Percentiles rank a stretch among this genome's conserved stretches.
Evolutionary conservation across 1,140 invertebrate species (phyloP).

Genomic region (Dolichoris vasculosae): DNA sequence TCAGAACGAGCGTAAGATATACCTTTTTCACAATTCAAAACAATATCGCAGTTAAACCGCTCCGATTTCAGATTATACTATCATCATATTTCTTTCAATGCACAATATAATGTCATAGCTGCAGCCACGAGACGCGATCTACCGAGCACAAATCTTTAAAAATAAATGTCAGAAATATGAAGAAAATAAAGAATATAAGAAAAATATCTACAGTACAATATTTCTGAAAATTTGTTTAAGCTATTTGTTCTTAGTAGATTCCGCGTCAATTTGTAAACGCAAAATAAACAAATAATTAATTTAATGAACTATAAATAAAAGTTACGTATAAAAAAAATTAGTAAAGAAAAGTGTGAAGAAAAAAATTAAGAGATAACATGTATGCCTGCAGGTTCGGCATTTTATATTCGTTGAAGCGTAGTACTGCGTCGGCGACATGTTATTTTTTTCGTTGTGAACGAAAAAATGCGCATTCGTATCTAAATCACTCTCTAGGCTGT

Average conservation of each 20-base stretch:
- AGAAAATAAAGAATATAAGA: constrained; percentile 2
- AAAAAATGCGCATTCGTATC: constrained; percentile 55
- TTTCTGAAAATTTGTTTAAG: constrained; percentile 38
- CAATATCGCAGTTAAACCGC: constrained; percentile 61
- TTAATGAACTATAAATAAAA: constrained; percentile 26
- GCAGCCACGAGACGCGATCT: constrained; percentile 35
- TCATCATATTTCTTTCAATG: constrained; percentile 59
- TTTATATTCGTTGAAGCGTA: constrained; percentile 49
- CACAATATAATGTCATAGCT: constrained; percentile 59
- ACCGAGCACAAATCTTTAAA: constrained; percentile 47
- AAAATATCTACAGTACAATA: not conserved
- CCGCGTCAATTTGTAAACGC: constrained; percentile 19
- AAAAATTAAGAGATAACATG: constrained; percentile 44
- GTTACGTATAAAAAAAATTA: constrained; percentile 26
- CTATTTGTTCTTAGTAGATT: constrained; percentile 34
- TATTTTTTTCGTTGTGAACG: constrained; percentile 55
- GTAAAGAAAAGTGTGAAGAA: constrained; percentile 23
- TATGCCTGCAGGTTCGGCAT: constrained; percentile 54
- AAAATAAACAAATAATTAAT: constrained; percentile 19
- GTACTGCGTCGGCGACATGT: constrained; percentile 47
- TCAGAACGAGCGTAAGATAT: not conserved
- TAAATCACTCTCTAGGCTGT: constrained; percentile 71
- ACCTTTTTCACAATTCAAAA: constrained; percentile 58
- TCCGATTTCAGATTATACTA: constrained; percentile 63
- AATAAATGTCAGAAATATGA: constrained; percentile 39